phyloP scores from a whole-genome alignment of 2,888 invertebrate species.

The Glyphotaelius pellucidus region DNA sequence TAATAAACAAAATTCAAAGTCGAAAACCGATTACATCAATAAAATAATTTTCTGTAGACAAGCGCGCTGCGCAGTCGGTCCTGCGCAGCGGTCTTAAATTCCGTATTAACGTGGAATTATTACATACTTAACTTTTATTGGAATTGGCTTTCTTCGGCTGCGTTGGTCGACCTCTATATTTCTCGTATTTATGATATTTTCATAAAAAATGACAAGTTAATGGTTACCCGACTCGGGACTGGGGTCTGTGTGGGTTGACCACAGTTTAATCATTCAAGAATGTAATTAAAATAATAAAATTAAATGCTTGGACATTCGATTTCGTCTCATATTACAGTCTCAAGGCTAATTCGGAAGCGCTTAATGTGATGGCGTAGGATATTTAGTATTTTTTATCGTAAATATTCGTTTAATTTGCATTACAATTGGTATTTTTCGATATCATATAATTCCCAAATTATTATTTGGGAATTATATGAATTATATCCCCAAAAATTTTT shows the following conservation, averaged over 20 bases:
- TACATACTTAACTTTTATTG: constrained; percentile 63
- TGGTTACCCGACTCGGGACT: constrained; percentile 12
- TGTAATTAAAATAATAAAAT: constrained; percentile 3
- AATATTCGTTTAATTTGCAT: background rate
- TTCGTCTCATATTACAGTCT: background rate
- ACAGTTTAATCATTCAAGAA: constrained; percentile 8
- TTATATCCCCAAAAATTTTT: background rate
- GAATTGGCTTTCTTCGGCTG: constrained; percentile 56
- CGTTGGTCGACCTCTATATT: constrained; percentile 52
- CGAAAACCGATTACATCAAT: background rate
- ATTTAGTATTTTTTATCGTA: background rate
- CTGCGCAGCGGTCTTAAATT: constrained; percentile 53
- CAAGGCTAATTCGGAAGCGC: background rate
- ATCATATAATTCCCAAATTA: no score
- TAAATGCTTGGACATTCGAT: background rate
- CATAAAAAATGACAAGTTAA: constrained; percentile 47
- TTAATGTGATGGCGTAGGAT: background rate
- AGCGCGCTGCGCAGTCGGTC: background rate
- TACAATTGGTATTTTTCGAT: background rate
- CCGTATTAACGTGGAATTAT: constrained; percentile 64
- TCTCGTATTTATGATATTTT: constrained; percentile 62
- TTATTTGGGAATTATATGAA: no score
- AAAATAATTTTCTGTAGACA: background rate
- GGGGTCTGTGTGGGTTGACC: background rate
- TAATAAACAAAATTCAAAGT: background rate